These are phyloP conservation scores for Muricea muricata DNA, from an alignment of 92 coral and sea anemone species.

Conservation along the genomic window DNA sequence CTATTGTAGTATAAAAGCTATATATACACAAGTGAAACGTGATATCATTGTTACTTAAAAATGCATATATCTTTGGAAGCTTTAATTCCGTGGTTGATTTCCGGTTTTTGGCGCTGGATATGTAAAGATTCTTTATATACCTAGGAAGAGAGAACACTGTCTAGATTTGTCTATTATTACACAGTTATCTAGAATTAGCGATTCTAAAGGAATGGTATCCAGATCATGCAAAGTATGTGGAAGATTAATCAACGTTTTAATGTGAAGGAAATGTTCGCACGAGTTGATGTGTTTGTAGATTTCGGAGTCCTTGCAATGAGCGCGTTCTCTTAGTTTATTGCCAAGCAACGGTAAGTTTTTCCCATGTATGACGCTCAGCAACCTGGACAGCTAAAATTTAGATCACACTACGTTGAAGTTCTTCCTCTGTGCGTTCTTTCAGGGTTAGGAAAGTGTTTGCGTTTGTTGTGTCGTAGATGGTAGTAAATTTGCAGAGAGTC, in stretches of 20 bases:
- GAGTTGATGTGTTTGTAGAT: conserved; percentile 3
- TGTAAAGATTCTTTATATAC: background rate
- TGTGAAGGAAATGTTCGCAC: background rate
- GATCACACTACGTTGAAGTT: background rate
- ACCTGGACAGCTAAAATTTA: background rate
- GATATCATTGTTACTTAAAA: too few species aligned
- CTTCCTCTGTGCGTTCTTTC: background rate
- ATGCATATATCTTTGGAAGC: background rate
- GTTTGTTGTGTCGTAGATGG: background rate
- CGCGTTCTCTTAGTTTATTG: background rate
- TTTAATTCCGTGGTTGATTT: background rate
- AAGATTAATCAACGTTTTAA: background rate
- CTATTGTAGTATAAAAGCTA: too few species aligned
- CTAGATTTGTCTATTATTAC: background rate
- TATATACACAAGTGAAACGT: too few species aligned
- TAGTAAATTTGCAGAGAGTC: background rate
- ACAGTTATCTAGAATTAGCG: background rate
- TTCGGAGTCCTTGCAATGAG: background rate
- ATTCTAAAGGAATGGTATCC: background rate
- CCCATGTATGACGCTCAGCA: background rate
- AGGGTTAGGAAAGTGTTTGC: background rate
- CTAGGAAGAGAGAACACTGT: background rate
- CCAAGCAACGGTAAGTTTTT: background rate
- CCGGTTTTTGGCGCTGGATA: background rate
- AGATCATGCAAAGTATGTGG: background rate